These are phyloP conservation scores for Gymnocephalus cernua DNA, from an alignment of 2,113 vertebrate species.

Conservation along the genomic window DNA sequence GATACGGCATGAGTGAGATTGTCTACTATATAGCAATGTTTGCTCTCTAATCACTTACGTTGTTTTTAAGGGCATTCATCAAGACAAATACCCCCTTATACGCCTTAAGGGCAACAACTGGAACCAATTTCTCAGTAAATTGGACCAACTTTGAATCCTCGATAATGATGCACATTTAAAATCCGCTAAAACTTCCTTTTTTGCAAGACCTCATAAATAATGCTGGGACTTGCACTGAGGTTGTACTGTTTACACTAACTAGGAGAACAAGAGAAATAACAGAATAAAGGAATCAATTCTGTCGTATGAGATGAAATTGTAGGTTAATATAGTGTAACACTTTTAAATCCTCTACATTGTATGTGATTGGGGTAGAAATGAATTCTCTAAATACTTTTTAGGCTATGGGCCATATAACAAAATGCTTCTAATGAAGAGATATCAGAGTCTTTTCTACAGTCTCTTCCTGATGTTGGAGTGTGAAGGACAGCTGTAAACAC, in stretches of 20 bases:
- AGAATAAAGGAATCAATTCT: not conserved
- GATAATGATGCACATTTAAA: conserved; percentile 38
- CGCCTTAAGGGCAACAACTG: conserved; percentile 41
- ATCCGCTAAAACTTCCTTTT: conserved; percentile 5
- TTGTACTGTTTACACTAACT: not conserved
- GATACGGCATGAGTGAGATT: not conserved
- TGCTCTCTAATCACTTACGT: not conserved
- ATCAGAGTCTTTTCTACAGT: not conserved
- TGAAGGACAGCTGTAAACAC: not conserved
- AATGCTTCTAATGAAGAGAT: not conserved
- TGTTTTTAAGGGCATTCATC: conserved; percentile 2
- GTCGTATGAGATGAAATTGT: not conserved
- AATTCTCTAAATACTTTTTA: not conserved
- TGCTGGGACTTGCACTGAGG: not conserved
- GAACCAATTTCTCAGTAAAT: conserved; percentile 57
- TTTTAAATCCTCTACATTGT: not conserved
- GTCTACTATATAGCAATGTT: not conserved
- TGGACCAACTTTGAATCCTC: not conserved
- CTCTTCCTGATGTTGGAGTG: not conserved
- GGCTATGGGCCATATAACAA: not conserved
- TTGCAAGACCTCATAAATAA: conserved; percentile 17
- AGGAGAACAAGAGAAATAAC: not conserved
- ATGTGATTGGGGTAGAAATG: not conserved
- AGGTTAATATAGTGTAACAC: not conserved
- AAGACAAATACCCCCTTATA: conserved; percentile 5